Evolutionary conservation across 2,888 invertebrate species (phyloP), one percentile per base, ranked within the genome.

Genomic region (Nomada ferruginata): DNA sequence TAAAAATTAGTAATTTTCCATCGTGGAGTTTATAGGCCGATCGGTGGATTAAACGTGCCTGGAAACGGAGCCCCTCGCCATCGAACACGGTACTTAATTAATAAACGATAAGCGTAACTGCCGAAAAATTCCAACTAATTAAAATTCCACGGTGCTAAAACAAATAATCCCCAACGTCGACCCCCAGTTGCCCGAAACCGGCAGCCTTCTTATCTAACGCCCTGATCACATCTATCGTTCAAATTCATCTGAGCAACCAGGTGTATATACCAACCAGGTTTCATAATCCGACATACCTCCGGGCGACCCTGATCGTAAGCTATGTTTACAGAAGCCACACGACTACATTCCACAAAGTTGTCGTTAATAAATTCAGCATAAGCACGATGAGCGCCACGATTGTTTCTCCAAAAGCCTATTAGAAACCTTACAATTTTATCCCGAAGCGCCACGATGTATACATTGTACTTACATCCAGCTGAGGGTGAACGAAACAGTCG

Each of bases 301-400:
- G 9, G 26, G 44, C 60, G 64, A 60, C 53, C 36, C 29, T 36
- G 55, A 36, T 47, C 23, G 52, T 23, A 13, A 52, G 9, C 36
- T 50, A 77, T 63, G 77, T 63, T 63, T 63, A 68, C 80, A 52
- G 78, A 15, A 78, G 80, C 52, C 78, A 63, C 57, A 78, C 57
- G 66, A 68, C 72, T 15, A 66, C 80, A 80, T 72, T 78, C 77
- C 78, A 2, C 20, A 13, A 7, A 13, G 57, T 15, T 63, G 78
- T 78, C 71, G 66, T 68, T 57, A 55, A 78, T 78, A 72, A 72
- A 78, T 72, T 52, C 63, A 61, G 20, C 47, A 53, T n/a, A 1
- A 55, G 26, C 4, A 42, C 55, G 53, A 55, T 63, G 26, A 36
- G 26, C n/a, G 50, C 0, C 20, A 15, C 42, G 53, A 77, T 71